phyloP scores from a whole-genome alignment of 2,113 vertebrate genomes.

The Ptyas mucosa region DNA sequence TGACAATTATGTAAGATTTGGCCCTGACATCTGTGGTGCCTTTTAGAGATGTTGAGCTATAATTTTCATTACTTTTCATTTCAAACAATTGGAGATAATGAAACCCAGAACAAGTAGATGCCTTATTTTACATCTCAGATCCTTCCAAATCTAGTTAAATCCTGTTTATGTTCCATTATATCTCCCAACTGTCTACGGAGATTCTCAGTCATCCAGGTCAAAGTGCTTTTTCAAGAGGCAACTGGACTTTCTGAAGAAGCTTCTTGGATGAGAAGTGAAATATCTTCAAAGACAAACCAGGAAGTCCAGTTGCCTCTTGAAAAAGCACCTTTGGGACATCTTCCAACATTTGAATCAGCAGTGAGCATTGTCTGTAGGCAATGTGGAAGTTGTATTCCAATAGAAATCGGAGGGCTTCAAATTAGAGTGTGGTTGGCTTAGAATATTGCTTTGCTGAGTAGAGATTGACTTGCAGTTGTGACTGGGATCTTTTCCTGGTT shows the following conservation, averaged over 20 bases:
- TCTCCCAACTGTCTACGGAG: too few species aligned
- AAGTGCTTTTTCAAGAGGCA: too few species aligned
- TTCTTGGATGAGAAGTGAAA: too few species aligned
- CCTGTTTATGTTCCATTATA: not conserved
- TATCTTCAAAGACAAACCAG: too few species aligned
- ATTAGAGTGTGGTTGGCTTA: not conserved
- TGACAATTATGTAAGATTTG: not conserved
- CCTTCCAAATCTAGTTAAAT: not conserved
- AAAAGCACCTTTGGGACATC: not conserved
- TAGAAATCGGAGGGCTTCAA: not conserved
- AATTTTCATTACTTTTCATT: not conserved
- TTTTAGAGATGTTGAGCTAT: not conserved
- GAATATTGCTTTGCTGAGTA: not conserved
- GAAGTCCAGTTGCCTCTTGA: too few species aligned
- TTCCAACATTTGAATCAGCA: not conserved
- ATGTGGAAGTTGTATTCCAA: not conserved
- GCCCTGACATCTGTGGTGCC: not conserved
- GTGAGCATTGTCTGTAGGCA: not conserved
- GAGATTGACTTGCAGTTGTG: not conserved
- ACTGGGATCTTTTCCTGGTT: not conserved
- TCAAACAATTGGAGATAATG: not conserved
- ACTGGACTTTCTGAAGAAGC: too few species aligned
- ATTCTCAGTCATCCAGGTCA: too few species aligned
- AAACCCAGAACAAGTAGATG: not conserved
- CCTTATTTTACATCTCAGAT: not conserved